phyloP scores from a whole-genome alignment of 2,797 vertebrate genomes.

The Holocentrus rufus region DNA sequence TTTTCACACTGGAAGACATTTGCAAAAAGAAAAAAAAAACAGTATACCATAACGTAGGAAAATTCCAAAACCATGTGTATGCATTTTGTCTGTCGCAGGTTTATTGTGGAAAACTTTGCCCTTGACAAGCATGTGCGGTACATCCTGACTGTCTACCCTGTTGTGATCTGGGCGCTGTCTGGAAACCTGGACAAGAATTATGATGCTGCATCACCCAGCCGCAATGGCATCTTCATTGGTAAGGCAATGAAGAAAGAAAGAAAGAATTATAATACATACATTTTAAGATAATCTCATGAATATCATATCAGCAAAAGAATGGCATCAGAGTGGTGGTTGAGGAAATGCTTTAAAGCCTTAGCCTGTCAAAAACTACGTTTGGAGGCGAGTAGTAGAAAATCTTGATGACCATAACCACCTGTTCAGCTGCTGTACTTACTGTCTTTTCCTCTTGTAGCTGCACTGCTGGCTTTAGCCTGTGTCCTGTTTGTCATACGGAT shows the following conservation, averaged over 20 bases:
- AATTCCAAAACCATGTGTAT: background rate
- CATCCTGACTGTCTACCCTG: constrained; percentile 81
- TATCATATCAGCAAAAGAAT: no score
- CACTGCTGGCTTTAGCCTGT: constrained; percentile 67
- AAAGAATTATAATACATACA: no score
- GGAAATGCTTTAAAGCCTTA: background rate
- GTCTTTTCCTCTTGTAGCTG: constrained; percentile 49
- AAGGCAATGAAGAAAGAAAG: constrained; percentile 34
- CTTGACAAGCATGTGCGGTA: constrained; percentile 86
- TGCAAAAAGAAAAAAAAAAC: background rate
- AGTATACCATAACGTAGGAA: background rate
- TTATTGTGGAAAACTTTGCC: constrained; percentile 83
- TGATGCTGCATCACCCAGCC: constrained; percentile 54
- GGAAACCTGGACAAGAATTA: constrained; percentile 81
- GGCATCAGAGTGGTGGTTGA: no score
- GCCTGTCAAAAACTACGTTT: background rate
- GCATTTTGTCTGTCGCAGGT: constrained; percentile 72
- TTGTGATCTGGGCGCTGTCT: constrained; percentile 81
- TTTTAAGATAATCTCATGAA: no score
- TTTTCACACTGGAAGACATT: background rate
- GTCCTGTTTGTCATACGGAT: constrained; percentile 68
- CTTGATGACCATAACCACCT: background rate
- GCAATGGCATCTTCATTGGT: constrained; percentile 82
- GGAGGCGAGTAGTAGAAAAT: background rate
- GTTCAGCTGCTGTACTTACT: background rate